These are phyloP conservation scores for Corvus hawaiiensis DNA, from an alignment of 2,113 vertebrate species.

Conservation along the genomic window DNA sequence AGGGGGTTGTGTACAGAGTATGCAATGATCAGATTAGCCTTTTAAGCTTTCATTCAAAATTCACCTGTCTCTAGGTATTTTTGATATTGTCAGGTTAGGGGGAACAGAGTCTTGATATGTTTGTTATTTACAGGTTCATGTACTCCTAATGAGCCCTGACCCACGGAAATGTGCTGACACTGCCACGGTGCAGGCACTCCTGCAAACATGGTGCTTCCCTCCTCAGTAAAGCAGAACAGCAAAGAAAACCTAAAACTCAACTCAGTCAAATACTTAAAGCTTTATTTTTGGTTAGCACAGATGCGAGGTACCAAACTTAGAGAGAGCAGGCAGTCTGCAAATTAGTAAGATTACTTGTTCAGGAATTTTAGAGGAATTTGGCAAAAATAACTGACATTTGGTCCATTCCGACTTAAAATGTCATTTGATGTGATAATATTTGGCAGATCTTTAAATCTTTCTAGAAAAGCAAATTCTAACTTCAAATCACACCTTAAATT, in stretches of 20 bases:
- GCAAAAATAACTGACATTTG: slow-evolving; percentile 10
- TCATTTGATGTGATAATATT: not conserved
- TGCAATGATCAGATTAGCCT: not conserved
- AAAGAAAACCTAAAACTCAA: not conserved
- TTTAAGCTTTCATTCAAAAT: not conserved
- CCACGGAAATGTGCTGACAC: not conserved
- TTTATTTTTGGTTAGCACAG: not conserved
- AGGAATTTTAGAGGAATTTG: not conserved
- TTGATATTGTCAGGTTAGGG: not conserved
- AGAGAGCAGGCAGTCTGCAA: not conserved
- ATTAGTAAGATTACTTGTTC: not conserved
- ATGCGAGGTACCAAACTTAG: not conserved
- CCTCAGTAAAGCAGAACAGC: not conserved
- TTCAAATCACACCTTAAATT: not conserved
- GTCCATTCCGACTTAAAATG: not conserved
- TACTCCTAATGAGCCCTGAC: not conserved
- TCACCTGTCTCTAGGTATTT: not conserved
- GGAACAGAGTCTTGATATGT: not conserved
- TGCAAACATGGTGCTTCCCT: not conserved
- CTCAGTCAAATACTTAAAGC: not conserved
- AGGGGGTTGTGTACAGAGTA: not conserved
- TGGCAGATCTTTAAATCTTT: not conserved
- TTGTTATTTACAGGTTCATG: not conserved
- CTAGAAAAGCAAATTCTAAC: not conserved
- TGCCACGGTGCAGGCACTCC: not conserved